phyloP scores from a whole-genome alignment of 2,113 vertebrate species.

The Halcyon senegalensis region DNA sequence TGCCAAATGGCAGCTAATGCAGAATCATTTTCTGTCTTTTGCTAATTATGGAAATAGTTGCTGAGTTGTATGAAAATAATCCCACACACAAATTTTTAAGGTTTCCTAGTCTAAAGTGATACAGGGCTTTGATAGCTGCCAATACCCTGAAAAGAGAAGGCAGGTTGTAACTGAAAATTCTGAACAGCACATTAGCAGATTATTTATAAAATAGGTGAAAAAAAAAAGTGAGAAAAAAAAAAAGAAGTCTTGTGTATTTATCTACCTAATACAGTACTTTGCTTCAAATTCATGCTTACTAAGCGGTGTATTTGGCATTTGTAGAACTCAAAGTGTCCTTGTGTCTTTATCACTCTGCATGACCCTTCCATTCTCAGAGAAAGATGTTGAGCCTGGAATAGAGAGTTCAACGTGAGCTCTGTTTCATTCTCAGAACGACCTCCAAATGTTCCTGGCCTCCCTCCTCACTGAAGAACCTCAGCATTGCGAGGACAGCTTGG shows the following conservation, averaged over 20 bases:
- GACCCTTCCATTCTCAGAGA: not conserved
- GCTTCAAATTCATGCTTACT: not conserved
- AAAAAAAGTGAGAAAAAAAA: not conserved
- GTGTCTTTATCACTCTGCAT: not conserved
- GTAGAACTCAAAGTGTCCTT: not conserved
- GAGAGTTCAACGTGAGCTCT: not conserved
- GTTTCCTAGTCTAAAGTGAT: not conserved
- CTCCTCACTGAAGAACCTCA: not conserved
- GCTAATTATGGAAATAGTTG: not conserved
- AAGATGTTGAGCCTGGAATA: not conserved
- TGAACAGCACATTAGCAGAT: not conserved
- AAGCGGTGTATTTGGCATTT: not conserved
- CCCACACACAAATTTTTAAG: not conserved
- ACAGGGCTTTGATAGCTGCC: not conserved
- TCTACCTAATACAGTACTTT: not conserved
- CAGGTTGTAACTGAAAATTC: not conserved
- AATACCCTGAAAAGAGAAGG: not conserved
- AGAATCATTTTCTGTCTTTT: not conserved
- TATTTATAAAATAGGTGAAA: not conserved
- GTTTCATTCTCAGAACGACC: not conserved
- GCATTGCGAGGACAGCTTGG: not conserved
- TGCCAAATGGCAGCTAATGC: not conserved
- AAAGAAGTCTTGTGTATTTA: not conserved
- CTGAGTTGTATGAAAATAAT: not conserved
- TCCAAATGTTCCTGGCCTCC: not conserved